Evolutionary conservation across 2,888 invertebrate genomes (phyloP).

Genomic region (Troilus luridus): DNA sequence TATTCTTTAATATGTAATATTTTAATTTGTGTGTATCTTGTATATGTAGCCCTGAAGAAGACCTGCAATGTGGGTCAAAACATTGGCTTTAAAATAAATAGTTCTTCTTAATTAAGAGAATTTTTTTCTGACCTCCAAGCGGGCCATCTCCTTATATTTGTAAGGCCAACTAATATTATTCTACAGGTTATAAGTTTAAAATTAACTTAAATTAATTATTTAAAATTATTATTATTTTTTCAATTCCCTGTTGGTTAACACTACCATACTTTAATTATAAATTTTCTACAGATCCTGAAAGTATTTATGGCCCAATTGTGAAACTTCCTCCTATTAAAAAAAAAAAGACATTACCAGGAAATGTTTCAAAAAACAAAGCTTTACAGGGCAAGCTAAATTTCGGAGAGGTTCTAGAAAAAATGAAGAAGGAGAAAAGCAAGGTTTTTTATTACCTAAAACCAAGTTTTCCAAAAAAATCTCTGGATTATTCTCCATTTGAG

Average conservation of each 20-base stretch:
- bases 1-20: too few relatives aligned
- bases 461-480: slow-evolving; percentile 7
- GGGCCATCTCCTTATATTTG: too few relatives aligned
- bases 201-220: too few relatives aligned
- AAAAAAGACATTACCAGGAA: not conserved
- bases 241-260: not conserved
- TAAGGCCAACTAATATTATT: too few relatives aligned
- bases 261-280: not conserved
- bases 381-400: slow-evolving; percentile 20
- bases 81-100: too few relatives aligned
- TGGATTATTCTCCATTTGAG: slow-evolving; percentile 20
- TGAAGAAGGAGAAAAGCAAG: slow-evolving; percentile 21
- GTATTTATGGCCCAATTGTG: slow-evolving; percentile 44
- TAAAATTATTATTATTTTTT: too few relatives aligned
- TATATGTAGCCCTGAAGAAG: too few relatives aligned
- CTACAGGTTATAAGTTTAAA: too few relatives aligned
- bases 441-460: slow-evolving; percentile 38
- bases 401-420: not conserved
- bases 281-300: not conserved
- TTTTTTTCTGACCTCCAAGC: too few relatives aligned
- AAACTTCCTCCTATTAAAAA: slow-evolving; percentile 41
- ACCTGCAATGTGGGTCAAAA: too few relatives aligned
- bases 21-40: too few relatives aligned
- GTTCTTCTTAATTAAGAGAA: too few relatives aligned
- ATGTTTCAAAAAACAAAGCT: not conserved